Evolutionary conservation across 2,888 invertebrate genomes (phyloP), one percentile per base, ranked within the genome.

Genomic region (Patella depressa): DNA sequence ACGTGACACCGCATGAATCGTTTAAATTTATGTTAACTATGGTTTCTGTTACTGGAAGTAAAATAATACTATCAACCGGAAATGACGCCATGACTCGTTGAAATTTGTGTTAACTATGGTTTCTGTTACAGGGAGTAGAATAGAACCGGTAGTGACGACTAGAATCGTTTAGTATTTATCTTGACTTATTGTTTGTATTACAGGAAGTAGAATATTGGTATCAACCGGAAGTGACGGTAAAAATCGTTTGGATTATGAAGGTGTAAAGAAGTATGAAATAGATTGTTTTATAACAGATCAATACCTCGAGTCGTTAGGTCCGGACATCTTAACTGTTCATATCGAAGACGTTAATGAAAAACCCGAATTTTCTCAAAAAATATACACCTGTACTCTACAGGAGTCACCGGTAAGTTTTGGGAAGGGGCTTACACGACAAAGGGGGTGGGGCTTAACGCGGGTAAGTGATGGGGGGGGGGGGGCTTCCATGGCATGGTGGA

Each of bases 281-380:
- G 19, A 19, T 11, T 65, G 65, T 65, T 24, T 12, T 19, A 65
- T 65, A 24, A 24, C 24, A 24, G 65, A 65, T 24, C 19, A 65
- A 12, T 24, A 65, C 14, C 14, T 65, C 19, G 19, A 24, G 19
- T 65, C 65, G 12, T 19, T 24, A 24, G 65, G 65, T 65, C 19
- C 65, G 19, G 65, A 74, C 24, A 71, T 53, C 4, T 53, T 80
- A 24, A 77, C 71, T n/a, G 53, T 80, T 4, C 24, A 73, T 19
- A 74, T 80, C 19, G 73, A 75, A 4, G 78, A 80, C 53, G 75
- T 78, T 15, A 80, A 80, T 55, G 80, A 80, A 65, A 19, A 70
- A 2, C 80, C 80, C 1, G 53, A 12, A 17, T 65, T 65, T 65
- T 14, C 65, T 65, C 19, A 19, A 65, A n/a, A 9, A 65, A 19